Evolutionary conservation across 2,797 vertebrate species (phyloP), one percentile per base, ranked within the genome.

Genomic region (Diceros bicornis): DNA sequence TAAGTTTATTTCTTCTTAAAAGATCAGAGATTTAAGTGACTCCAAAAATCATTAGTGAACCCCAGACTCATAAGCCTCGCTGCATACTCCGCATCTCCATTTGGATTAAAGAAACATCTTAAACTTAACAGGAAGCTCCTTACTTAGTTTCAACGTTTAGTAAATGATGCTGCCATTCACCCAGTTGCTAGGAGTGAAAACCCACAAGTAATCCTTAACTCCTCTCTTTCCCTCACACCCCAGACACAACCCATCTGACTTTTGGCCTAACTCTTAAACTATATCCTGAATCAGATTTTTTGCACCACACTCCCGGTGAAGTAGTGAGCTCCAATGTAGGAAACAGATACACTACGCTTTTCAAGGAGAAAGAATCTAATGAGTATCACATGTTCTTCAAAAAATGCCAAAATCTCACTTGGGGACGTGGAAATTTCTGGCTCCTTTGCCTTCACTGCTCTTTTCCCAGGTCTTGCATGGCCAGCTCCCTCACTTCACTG

Each of bases 1-100:
- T 85, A 92, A 34, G 32, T 66, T 93, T 66, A 91, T 62, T 90
- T 93, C 69, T 20, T 44, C 68, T 86, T 95, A 78, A 78, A 93
- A 77, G 29, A 61, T 91, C 87, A 84, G 25, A 75, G 5, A 81
- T 57, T 90, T 88, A 92, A 92, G 44, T 57, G 20, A 0, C 34
- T 62, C 62, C 69, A 57, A 29, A 94, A 90, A 32, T 83, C 34
- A 52, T 78, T 29, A 81, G 7, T 77, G 20, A 92, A 72, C 29
- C 37, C 11, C 52, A 94, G 59, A 79, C 29, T 27, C 52, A 37
- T 47, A 86, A 3, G 32, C 61, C 87, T 72, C 0, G 2, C 44
- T 88, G 17, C 20, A 82, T 37, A 3, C 7, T 71, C 8, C 16
- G 52, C 47, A 55, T 66, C 18, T 64, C 55, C 4, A 7, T 55